These are phyloP conservation scores for Leptopilina myrica DNA, from an alignment of 2,888 invertebrate genomes.

Conservation along the genomic window DNA sequence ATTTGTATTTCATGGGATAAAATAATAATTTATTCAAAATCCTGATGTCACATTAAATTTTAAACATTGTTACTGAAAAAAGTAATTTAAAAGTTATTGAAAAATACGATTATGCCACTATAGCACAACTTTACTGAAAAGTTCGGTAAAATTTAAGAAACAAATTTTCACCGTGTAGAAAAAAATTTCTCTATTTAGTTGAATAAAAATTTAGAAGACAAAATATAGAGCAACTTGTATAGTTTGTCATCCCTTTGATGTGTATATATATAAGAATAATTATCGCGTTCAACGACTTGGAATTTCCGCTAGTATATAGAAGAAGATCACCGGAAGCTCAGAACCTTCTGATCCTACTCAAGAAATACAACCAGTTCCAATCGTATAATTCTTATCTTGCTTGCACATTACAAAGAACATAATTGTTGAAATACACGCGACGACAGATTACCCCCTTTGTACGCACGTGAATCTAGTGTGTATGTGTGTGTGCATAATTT, in stretches of 20 bases:
- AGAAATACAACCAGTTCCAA: not conserved
- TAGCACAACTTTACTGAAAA: too few species aligned
- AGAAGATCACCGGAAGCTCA: conserved; percentile 26
- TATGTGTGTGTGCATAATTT: too few species aligned
- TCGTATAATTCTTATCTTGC: conserved; percentile 28
- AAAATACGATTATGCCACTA: too few species aligned
- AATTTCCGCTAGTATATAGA: conserved; percentile 6
- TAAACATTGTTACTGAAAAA: too few species aligned
- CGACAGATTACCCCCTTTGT: not conserved
- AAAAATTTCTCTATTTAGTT: too few species aligned
- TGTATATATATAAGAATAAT: not conserved
- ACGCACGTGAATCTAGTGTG: too few species aligned
- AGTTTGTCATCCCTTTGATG: conserved; percentile 1
- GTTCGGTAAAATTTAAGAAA: too few species aligned
- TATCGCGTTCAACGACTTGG: conserved; percentile 30
- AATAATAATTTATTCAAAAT: too few species aligned
- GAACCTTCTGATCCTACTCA: conserved; percentile 8
- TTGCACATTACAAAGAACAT: not conserved
- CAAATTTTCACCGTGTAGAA: too few species aligned
- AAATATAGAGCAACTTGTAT: not conserved
- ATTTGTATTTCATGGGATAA: too few species aligned
- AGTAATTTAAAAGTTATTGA: too few species aligned
- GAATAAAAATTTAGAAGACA: not conserved
- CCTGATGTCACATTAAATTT: too few species aligned
- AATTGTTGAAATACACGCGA: conserved; percentile 26